Conservation (phyloP, 2,113 vertebrate genomes). For the Australoheros scitulus region DNA sequence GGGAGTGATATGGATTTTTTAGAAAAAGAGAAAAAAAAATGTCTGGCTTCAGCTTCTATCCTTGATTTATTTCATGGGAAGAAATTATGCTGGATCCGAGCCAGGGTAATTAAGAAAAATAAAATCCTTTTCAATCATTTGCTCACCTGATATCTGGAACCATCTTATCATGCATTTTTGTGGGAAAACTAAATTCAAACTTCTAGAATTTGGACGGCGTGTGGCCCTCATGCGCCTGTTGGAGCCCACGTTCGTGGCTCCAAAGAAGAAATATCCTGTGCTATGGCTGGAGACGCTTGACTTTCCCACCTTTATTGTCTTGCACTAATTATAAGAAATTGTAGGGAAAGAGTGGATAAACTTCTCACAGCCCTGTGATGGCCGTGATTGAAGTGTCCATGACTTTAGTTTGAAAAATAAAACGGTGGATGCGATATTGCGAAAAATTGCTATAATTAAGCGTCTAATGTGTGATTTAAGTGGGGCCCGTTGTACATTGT, state of each 20-base stretch:
- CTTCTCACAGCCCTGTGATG: constrained; percentile 7
- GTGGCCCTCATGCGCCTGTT: constrained; percentile 7
- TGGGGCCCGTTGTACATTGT: constrained; percentile 14
- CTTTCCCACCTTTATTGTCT: constrained; percentile 24
- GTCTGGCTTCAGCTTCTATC: constrained; percentile 24
- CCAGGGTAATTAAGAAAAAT: constrained; percentile 34
- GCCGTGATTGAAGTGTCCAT: background rate
- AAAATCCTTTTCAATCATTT: constrained; percentile 22
- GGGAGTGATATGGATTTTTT: constrained; percentile 47
- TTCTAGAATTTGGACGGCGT: constrained; percentile 5
- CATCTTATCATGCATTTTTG: constrained; percentile 17
- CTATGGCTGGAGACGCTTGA: constrained; percentile 40
- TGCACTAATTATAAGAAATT: constrained; percentile 9
- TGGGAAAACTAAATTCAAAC: background rate
- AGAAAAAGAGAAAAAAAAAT: background rate
- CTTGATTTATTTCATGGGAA: constrained; percentile 39
- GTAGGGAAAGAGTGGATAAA: background rate
- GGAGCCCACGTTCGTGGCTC: background rate
- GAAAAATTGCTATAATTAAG: constrained; percentile 51
- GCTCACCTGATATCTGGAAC: constrained; percentile 26
- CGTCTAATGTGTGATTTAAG: constrained; percentile 44
- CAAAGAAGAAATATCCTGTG: background rate
- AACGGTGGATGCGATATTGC: constrained; percentile 23
- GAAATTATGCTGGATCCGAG: constrained; percentile 28
- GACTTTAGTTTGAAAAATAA: constrained; percentile 16